Evolutionary conservation across 1,140 invertebrate species (phyloP).

Genomic region (Neelides sp.): DNA sequence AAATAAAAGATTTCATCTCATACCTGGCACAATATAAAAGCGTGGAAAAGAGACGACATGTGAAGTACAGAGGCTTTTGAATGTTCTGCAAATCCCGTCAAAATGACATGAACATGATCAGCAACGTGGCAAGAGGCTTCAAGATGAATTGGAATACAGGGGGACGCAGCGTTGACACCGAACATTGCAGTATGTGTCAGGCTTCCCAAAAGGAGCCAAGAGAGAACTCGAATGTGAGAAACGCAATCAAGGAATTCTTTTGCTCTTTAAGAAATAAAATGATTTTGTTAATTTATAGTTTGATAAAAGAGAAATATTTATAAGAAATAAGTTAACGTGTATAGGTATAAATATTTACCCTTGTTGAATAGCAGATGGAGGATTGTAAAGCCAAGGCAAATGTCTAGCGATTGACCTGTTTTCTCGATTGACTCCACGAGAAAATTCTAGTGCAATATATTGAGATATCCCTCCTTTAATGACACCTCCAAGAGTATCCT

Average conservation of each 20-base stretch:
- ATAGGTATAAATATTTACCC: constrained; percentile 44
- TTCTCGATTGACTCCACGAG: constrained; percentile 68
- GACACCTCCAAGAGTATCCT: constrained; percentile 88
- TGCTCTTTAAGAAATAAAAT: constrained; percentile 45
- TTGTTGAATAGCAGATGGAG: constrained; percentile 69
- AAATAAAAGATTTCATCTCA: constrained; percentile 10
- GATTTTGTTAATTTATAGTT: neutral
- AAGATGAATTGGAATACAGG: constrained; percentile 81
- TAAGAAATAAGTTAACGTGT: neutral
- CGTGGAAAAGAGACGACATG: constrained; percentile 78
- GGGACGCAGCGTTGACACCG: constrained; percentile 33
- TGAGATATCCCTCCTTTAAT: constrained; percentile 91
- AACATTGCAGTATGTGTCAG: constrained; percentile 70
- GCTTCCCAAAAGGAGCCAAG: constrained; percentile 89
- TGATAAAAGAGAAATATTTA: neutral
- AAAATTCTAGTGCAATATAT: constrained; percentile 85
- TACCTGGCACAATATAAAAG: constrained; percentile 67
- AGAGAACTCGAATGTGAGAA: constrained; percentile 80
- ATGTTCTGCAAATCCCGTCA: constrained; percentile 91
- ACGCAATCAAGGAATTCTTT: constrained; percentile 94
- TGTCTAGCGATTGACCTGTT: constrained; percentile 68
- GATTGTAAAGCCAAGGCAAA: constrained; percentile 83
- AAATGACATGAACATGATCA: constrained; percentile 85
- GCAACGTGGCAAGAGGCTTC: constrained; percentile 91
- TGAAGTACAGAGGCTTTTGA: constrained; percentile 77